A percentile compares a stretch with the other conserved stretches of the same genome.
Conservation (phyloP, 1,140 invertebrate genomes). For the Theocolax elegans region DNA sequence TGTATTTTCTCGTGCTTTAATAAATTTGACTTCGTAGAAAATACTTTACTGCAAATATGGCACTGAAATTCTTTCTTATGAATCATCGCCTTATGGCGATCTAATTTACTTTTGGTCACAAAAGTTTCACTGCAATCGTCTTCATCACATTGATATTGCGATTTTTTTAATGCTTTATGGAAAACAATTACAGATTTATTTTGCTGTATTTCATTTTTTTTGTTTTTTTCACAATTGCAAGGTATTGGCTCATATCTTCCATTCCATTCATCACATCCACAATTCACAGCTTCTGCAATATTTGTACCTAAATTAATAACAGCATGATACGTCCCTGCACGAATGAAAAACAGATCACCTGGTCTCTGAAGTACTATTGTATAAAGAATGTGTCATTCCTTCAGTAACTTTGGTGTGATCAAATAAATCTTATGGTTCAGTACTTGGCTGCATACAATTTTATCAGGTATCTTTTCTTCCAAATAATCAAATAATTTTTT, state of each 20-base stretch:
- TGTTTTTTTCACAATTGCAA: background rate
- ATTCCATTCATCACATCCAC: background rate
- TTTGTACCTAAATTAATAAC: background rate
- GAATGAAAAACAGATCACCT: background rate
- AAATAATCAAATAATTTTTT: background rate
- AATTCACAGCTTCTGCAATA: constrained; percentile 9
- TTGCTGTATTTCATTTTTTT: background rate
- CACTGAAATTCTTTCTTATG: background rate
- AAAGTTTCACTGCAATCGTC: background rate
- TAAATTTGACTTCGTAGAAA: too few relatives aligned
- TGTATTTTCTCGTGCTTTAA: too few relatives aligned
- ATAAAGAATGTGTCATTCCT: background rate
- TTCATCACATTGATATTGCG: background rate
- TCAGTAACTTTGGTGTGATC: background rate
- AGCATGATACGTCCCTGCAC: background rate
- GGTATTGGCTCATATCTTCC: background rate
- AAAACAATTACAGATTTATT: background rate
- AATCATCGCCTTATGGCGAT: background rate
- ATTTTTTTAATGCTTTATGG: background rate
- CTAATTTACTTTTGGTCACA: background rate
- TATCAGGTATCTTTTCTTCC: background rate
- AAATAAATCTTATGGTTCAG: background rate
- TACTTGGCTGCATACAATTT: background rate
- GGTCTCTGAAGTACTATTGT: background rate
- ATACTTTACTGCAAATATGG: too few relatives aligned